phyloP scores from a whole-genome alignment of 1,140 invertebrate species.

The Drosophila funebris region DNA sequence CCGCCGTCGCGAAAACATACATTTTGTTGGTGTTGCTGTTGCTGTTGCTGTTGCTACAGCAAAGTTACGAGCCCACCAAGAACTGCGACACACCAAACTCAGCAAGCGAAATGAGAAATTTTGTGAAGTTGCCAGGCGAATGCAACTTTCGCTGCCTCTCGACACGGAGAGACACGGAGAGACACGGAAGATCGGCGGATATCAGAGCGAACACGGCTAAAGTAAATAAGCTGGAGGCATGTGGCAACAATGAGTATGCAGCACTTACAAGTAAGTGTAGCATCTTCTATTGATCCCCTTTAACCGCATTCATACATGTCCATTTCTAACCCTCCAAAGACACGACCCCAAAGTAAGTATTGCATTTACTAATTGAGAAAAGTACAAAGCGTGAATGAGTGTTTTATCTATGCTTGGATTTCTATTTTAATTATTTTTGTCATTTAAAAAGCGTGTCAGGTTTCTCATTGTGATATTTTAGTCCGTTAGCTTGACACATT shows the following conservation, averaged over 20 bases:
- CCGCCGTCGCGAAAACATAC: constrained; percentile 1
- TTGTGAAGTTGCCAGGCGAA: constrained; percentile 13
- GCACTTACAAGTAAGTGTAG: not conserved
- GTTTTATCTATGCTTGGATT: constrained; percentile 11
- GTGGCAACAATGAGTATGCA: constrained; percentile 22
- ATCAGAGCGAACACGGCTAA: constrained; percentile 31
- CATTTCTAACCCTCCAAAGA: not conserved
- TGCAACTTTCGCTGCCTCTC: constrained; percentile 52
- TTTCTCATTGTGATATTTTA: constrained; percentile 49
- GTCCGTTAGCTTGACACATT: constrained; percentile 47
- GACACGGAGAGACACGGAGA: too few species aligned
- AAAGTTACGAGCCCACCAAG: constrained; percentile 62
- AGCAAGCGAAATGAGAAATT: constrained; percentile 28
- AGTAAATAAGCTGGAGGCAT: constrained; percentile 66
- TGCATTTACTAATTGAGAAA: constrained; percentile 37
- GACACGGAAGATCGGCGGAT: constrained; percentile 8
- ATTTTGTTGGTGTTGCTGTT: constrained; percentile 21
- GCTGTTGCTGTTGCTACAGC: constrained; percentile 2
- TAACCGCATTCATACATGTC: not conserved
- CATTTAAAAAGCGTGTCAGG: constrained; percentile 35
- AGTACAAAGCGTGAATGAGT: not conserved
- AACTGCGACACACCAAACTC: constrained; percentile 21
- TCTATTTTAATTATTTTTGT: constrained; percentile 53
- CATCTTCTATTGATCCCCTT: not conserved
- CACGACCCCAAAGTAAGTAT: not conserved